Evolutionary conservation across 2,888 invertebrate species (phyloP).

Genomic region (Hypomecis punctinalis): DNA sequence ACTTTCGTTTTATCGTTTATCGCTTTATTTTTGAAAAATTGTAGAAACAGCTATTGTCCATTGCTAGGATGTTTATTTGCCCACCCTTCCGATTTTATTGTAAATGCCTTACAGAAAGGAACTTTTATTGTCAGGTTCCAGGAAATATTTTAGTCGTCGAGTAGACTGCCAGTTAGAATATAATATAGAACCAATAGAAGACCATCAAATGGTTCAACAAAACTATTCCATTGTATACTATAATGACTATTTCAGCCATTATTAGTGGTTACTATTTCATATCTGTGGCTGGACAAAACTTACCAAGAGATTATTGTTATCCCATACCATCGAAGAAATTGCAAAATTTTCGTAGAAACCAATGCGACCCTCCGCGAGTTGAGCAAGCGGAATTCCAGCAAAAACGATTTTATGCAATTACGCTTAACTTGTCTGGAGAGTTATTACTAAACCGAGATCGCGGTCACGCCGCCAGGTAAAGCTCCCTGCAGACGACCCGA

Average conservation of each 20-base stretch:
- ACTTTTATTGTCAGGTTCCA: too few relatives aligned
- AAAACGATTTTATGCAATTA: conserved; percentile 82
- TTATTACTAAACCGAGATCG: conserved; percentile 76
- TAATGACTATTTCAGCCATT: not conserved
- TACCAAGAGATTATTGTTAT: conserved; percentile 18
- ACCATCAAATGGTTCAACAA: too few relatives aligned
- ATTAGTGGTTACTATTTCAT: not conserved
- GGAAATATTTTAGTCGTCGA: too few relatives aligned
- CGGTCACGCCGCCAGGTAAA: conserved; percentile 64
- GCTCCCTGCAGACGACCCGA: conserved; percentile 34
- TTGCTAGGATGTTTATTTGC: too few relatives aligned
- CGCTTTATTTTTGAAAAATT: too few relatives aligned
- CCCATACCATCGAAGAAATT: conserved; percentile 50
- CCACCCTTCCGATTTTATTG: too few relatives aligned
- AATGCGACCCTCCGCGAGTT: conserved; percentile 69
- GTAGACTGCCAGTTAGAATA: too few relatives aligned
- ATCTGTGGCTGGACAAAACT: not conserved
- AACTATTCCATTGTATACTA: too few relatives aligned
- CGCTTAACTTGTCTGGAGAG: conserved; percentile 73
- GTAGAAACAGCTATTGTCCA: too few relatives aligned
- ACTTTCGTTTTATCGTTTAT: too few relatives aligned
- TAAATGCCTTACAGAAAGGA: too few relatives aligned
- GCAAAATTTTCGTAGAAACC: conserved; percentile 68
- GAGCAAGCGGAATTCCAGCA: conserved; percentile 77
- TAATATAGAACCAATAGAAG: too few relatives aligned